These are phyloP conservation scores for Amphibalanus amphitrite DNA, from an alignment of 1,140 invertebrate species.

Conservation along the genomic window DNA sequence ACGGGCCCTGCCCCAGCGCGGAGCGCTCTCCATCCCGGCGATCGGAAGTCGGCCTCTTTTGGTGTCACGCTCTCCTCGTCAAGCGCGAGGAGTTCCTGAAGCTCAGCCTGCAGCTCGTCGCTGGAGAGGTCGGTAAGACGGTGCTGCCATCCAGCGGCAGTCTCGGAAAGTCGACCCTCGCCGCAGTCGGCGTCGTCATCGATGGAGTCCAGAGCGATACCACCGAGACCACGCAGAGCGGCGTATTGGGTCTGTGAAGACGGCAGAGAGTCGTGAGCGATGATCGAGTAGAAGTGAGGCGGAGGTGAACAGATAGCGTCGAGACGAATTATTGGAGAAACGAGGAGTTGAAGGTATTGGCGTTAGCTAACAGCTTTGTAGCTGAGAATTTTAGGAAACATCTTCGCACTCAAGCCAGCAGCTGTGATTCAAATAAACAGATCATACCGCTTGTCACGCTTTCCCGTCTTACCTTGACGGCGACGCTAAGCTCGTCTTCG, in stretches of 20 bases:
- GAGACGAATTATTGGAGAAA: too few species aligned
- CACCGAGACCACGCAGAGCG: slow-evolving; percentile 36
- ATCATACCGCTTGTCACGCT: too few species aligned
- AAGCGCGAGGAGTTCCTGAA: background rate
- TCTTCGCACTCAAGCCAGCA: too few species aligned
- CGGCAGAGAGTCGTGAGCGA: background rate
- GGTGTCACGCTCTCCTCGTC: background rate
- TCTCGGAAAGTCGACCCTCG: slow-evolving; percentile 15
- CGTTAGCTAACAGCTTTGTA: too few species aligned
- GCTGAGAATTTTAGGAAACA: too few species aligned
- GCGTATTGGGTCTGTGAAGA: slow-evolving; percentile 37
- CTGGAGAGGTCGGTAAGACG: slow-evolving; percentile 13
- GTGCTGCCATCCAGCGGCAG: slow-evolving; percentile 11
- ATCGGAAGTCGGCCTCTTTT: slow-evolving; percentile 1
- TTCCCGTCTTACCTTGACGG: background rate
- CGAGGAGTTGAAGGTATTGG: too few species aligned
- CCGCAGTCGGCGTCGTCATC: slow-evolving; percentile 26
- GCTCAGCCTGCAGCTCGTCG: slow-evolving; percentile 8
- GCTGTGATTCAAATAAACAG: too few species aligned
- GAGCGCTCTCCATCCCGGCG: background rate
- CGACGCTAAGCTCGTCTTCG: background rate
- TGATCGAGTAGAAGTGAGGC: too few species aligned
- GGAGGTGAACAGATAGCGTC: too few species aligned
- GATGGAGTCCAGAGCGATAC: slow-evolving; percentile 28
- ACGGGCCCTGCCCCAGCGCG: slow-evolving; percentile 37